Evolutionary conservation across 1,140 invertebrate genomes (phyloP), one percentile per base, ranked within the genome.

Genomic region (Pararge aegeria): DNA sequence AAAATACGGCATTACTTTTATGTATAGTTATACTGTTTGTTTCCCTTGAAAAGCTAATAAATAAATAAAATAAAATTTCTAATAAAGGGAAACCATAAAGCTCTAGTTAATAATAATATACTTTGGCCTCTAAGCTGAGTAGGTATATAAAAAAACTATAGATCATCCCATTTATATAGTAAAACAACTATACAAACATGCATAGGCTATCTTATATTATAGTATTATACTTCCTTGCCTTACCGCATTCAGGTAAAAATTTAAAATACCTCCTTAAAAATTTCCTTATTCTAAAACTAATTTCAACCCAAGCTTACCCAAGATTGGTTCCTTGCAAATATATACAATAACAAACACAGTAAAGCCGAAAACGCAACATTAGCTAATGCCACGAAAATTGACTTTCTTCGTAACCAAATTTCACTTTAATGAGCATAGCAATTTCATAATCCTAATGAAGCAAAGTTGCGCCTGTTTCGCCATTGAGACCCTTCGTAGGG

Each of bases 401-500:
- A 48, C 51, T 59, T 59, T 59, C 49, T 53, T 59, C 40, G 50
- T 42, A 59, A 59, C 57, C 42, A 53, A 59, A 59, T 59, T 59
- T 53, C 13, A 53, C 57, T 59, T 59, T 53, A 53, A 59, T 48
- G 50, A 53, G 40, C 42, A 34, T 19, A 59, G 49, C 38, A 59
- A 52, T 59, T 59, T 53, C 50, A 59, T 59, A 59, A 59, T 59
- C 57, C 57, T 59, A 59, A 59, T 59, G 57, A 59, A 53, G 13
- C 38, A 44, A 59, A 46, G 49, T 42, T 34, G 29, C 50, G 57
- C 48, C 34, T 62, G 46, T 55, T 52, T 62, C 34, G 15, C 30
- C 44, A 42, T 48, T 27, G 37, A 52, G 57, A 34, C 55, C 48
- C 40, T 54, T 15, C 16, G 42, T 18, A 24, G 37, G 1, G 52